Evolutionary conservation across 2,113 vertebrate species (phyloP), one percentile per base, ranked within the genome.

Genomic region (Harpagus bidentatus): DNA sequence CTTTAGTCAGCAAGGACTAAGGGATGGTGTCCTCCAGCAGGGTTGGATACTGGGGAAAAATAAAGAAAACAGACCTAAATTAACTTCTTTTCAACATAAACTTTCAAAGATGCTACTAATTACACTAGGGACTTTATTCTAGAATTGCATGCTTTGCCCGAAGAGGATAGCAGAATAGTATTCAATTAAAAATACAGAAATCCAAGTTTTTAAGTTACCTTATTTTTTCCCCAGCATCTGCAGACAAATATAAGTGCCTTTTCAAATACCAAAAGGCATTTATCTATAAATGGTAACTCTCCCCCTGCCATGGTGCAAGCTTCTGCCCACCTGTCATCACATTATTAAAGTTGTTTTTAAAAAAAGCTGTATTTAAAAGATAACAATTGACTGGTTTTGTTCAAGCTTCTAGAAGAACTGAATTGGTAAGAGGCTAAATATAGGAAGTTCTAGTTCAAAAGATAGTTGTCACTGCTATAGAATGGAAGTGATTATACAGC

Each of bases 401-500:
- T 73, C 38, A 90, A 86, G 50, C n/a, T 86, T 83, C 92, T 52
- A 80, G 55, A 95, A 91, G 32, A 93, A 62, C 47, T 53, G 55
- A 90, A 55, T n/a, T n/a, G 42, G 4, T 92, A 94, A 88, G 71
- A 86, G n/a, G 38, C 34, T 73, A 83, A 93, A 92, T 53, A 65
- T 34, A 77, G 74, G 63, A 94, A 92, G 32, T 59, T 95, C 45
- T 86, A 55, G 59, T 53, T 90, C 71, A 90, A 65, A 77, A 83
- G 67, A 74, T 0, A 76, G 82, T n/a, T 86, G 76, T 77, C 63
- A 69, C 25, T 62, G 31, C 73, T 69, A 62, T 0, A 93, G 85
- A 97, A 92, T 58, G 58, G 40, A 95, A 95, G 50, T 69, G 82
- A 74, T 93, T 82, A 50, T 50, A 58, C 74, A 88, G 85, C 62